Evolutionary conservation across 2,888 invertebrate species (phyloP).

Genomic region (Clostera curtula): DNA sequence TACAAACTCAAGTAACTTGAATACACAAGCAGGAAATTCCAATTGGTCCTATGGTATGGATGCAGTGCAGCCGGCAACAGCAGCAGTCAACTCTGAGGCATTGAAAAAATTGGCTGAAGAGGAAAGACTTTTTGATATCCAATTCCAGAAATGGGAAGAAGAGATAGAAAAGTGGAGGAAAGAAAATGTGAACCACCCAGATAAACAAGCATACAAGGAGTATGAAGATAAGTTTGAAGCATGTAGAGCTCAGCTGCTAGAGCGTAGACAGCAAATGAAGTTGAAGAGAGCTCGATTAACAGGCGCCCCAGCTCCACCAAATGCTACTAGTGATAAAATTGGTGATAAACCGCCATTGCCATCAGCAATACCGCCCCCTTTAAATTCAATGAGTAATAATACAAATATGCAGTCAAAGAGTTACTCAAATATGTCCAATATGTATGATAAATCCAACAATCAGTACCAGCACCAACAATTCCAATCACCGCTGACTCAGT

Average conservation of each 20-base stretch:
- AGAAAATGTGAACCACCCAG: constrained; percentile 93
- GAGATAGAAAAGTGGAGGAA: constrained; percentile 94
- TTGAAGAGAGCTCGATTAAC: constrained; percentile 69
- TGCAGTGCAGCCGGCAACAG: constrained; percentile 11
- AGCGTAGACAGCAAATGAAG: constrained; percentile 88
- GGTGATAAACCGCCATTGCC: constrained; percentile 31
- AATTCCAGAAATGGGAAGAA: constrained; percentile 93
- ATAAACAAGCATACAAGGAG: constrained; percentile 87
- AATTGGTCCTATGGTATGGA: constrained; percentile 37
- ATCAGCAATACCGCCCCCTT: constrained; percentile 27
- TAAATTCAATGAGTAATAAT: constrained; percentile 19
- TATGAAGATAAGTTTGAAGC: constrained; percentile 93
- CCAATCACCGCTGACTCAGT: constrained; percentile 22
- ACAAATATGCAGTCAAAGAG: constrained; percentile 16
- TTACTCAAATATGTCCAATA: constrained; percentile 17
- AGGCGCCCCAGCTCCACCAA: constrained; percentile 27
- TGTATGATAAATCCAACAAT: constrained; percentile 23
- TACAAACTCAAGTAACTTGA: constrained; percentile 19
- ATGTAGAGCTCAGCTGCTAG: constrained; percentile 85
- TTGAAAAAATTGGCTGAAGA: constrained; percentile 73
- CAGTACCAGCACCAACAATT: constrained; percentile 27
- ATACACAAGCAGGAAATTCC: constrained; percentile 36
- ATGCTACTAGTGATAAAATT: constrained; percentile 19
- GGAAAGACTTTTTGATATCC: constrained; percentile 89
- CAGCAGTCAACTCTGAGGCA: constrained; percentile 46